Percentiles rank a stretch among this genome's conserved stretches.
Evolutionary conservation across 2,888 invertebrate species (phyloP).

Genomic region (Lasioglossum leucozonium): DNA sequence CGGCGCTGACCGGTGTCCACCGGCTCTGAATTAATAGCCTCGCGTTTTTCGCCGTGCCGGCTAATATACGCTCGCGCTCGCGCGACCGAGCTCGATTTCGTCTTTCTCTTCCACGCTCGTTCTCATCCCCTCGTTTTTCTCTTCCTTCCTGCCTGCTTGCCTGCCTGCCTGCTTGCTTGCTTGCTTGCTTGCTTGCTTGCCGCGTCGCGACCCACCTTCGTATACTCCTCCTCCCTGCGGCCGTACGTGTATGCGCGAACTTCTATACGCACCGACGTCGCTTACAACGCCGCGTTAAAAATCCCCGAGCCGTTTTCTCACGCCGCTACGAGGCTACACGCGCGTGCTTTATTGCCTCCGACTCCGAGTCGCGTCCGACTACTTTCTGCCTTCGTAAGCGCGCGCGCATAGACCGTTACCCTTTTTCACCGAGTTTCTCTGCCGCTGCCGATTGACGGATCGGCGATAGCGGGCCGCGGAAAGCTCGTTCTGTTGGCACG

Average conservation of each 20-base stretch:
- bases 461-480: background rate
- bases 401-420: background rate
- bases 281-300: constrained; percentile 72
- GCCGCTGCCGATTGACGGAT: too few relatives aligned
- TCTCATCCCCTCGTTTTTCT: constrained; percentile 43
- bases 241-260: constrained; percentile 11
- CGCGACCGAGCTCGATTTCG: constrained; percentile 35
- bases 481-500: background rate
- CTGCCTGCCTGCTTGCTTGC: constrained; percentile 19
- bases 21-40: constrained; percentile 79
- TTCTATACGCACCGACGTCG: constrained; percentile 54
- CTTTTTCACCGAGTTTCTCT: background rate
- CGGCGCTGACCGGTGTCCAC: constrained; percentile 79
- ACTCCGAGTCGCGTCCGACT: background rate
- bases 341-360: constrained; percentile 65
- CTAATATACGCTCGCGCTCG: constrained; percentile 80
- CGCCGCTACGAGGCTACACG: constrained; percentile 69
- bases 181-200: too few relatives aligned
- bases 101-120: constrained; percentile 22
- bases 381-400: background rate
- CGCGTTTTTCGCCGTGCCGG: constrained; percentile 76
- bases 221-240: background rate
- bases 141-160: constrained; percentile 40
- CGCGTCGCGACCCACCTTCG: constrained; percentile 32
- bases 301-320: constrained; percentile 80